Percentiles rank a stretch among this genome's conserved stretches.
Evolutionary conservation across 2,888 invertebrate species (phyloP).

Genomic region (Sminthurinus aureus): DNA sequence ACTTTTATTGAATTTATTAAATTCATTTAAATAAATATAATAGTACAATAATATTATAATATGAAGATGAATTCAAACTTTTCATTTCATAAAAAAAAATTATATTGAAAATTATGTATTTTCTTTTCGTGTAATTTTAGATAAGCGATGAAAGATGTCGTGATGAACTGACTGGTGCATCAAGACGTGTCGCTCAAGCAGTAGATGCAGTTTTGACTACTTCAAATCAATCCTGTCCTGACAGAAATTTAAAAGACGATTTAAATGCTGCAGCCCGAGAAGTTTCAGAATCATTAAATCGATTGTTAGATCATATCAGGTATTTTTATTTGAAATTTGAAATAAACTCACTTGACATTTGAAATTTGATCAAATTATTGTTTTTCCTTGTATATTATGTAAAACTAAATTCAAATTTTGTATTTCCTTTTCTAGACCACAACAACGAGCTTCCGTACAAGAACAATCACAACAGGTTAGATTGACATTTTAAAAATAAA

Average conservation of each 20-base stretch:
- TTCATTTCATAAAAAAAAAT: not conserved
- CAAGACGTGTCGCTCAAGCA: slow-evolving; percentile 89
- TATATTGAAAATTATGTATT: not conserved
- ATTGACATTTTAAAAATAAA: no score
- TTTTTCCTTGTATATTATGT: no score
- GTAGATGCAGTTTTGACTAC: slow-evolving; percentile 88
- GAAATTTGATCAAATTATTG: no score
- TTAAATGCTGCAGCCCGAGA: slow-evolving; percentile 85
- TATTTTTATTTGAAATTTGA: slow-evolving; percentile 56
- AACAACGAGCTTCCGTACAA: not conserved
- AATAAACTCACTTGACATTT: no score
- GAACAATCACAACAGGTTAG: not conserved
- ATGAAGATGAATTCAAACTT: not conserved
- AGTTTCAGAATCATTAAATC: slow-evolving; percentile 86
- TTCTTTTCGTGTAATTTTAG: slow-evolving; percentile 38
- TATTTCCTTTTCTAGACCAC: not conserved
- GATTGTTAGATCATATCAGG: slow-evolving; percentile 89
- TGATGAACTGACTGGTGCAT: slow-evolving; percentile 90
- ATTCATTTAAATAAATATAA: no score
- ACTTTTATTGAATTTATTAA: slow-evolving; percentile 59
- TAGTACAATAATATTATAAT: no score
- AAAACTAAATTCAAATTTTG: not conserved
- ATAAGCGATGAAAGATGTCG: slow-evolving; percentile 64
- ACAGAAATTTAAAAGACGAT: slow-evolving; percentile 75
- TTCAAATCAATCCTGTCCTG: slow-evolving; percentile 76